phyloP scores from a whole-genome alignment of 2,113 vertebrate genomes.

The Heterotilapia buettikoferi region DNA sequence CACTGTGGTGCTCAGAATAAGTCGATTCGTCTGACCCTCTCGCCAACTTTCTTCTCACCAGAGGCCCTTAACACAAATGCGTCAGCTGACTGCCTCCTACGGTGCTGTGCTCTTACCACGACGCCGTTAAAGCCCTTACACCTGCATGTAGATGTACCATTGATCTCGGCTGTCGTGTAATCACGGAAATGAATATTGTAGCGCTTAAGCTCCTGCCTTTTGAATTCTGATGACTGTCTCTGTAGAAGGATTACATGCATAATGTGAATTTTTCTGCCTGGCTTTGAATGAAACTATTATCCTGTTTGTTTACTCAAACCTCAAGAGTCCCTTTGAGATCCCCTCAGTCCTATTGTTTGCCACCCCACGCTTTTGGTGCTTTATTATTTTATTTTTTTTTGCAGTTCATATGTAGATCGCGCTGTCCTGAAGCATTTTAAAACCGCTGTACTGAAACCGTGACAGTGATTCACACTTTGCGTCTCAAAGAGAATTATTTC shows the following conservation, averaged over 20 bases:
- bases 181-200: constrained; percentile 1
- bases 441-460: not conserved
- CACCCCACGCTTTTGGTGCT: constrained; percentile 5
- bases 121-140: not conserved
- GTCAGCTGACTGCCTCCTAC: not conserved
- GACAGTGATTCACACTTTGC: constrained; percentile 1
- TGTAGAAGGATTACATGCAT: constrained; percentile 16
- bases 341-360: constrained; percentile 32
- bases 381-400: not conserved
- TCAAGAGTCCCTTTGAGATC: constrained; percentile 28
- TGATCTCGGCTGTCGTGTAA: not conserved
- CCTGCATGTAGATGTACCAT: not conserved
- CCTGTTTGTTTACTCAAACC: constrained; percentile 33
- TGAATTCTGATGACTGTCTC: not conserved
- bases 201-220: not conserved
- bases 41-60: not conserved
- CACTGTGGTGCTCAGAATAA: constrained; percentile 12
- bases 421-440: constrained; percentile 1
- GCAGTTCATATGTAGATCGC: constrained; percentile 47
- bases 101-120: not conserved
- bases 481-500: not conserved
- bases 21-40: constrained; percentile 19
- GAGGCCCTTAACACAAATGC: not conserved
- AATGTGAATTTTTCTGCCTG: constrained; percentile 6
- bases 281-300: constrained; percentile 24